phyloP scores from a whole-genome alignment of 2,113 vertebrate genomes.

The Bombycilla garrulus region DNA sequence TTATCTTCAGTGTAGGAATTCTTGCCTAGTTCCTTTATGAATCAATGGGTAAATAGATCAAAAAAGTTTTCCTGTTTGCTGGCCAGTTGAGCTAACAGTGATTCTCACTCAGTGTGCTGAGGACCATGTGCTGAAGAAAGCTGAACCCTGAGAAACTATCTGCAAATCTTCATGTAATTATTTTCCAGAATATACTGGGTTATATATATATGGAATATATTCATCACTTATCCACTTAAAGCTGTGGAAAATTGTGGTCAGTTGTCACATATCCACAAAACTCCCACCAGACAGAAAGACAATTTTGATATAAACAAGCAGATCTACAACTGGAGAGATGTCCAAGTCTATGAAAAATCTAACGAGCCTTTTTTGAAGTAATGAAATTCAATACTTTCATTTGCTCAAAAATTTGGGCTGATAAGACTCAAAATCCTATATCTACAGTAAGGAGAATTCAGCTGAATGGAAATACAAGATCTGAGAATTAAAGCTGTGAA shows the following conservation, averaged over 20 bases:
- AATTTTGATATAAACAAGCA: neutral
- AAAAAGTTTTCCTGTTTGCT: neutral
- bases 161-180: neutral
- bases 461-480: neutral
- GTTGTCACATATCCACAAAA: neutral
- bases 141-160: neutral
- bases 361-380: neutral
- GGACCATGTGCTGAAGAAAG: neutral
- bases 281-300: neutral
- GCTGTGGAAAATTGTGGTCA: neutral
- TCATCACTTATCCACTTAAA: neutral
- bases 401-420: neutral
- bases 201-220: too few relatives aligned
- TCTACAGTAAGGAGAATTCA: neutral
- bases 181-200: neutral
- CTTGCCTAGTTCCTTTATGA: neutral
- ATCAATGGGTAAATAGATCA: neutral
- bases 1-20: neutral
- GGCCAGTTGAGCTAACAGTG: neutral
- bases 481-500: neutral
- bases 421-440: neutral
- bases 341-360: neutral
- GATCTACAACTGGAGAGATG: neutral
- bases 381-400: neutral
- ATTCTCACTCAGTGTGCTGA: neutral